These are phyloP conservation scores for Chlorocebus sabaeus DNA, from an alignment of 2,113 vertebrate species.

Conservation along the genomic window DNA sequence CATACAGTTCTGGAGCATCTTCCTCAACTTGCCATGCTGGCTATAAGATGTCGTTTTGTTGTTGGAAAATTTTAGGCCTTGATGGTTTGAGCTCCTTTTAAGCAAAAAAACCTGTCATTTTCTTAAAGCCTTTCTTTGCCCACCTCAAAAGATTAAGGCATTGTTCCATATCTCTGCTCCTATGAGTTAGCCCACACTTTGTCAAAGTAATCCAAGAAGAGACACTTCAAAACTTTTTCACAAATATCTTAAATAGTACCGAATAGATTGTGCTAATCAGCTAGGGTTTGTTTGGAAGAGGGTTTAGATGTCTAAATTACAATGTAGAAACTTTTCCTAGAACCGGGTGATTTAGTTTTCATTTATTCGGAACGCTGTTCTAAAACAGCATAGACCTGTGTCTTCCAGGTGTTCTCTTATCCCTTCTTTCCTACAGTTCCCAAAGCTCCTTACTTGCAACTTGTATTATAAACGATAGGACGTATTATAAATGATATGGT, in stretches of 20 bases:
- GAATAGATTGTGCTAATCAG: not conserved
- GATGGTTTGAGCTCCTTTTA: not conserved
- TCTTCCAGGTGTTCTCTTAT: not conserved
- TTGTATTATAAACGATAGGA: not conserved
- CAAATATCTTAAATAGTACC: slow-evolving; percentile 6
- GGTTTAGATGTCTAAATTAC: not conserved
- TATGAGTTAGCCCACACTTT: not conserved
- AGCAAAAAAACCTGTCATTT: not conserved
- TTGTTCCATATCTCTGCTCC: not conserved
- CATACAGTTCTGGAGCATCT: not conserved
- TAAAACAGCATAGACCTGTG: not conserved
- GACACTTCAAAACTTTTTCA: not conserved
- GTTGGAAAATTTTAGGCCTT: not conserved
- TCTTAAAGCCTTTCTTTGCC: not conserved
- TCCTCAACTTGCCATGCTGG: not conserved
- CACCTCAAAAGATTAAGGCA: not conserved
- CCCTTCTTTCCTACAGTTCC: not conserved
- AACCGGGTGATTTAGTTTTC: not conserved
- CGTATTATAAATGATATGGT: not conserved
- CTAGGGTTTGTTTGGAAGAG: not conserved
- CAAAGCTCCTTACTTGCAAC: not conserved
- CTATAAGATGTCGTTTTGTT: not conserved
- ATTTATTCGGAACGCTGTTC: not conserved
- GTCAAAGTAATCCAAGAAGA: not conserved
- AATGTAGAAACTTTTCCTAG: not conserved